A percentile compares a stretch with the other conserved stretches of the same genome.
These are phyloP conservation scores for Amphipyra tragopoginis DNA, from an alignment of 2,888 invertebrate species.

Conservation along the genomic window DNA sequence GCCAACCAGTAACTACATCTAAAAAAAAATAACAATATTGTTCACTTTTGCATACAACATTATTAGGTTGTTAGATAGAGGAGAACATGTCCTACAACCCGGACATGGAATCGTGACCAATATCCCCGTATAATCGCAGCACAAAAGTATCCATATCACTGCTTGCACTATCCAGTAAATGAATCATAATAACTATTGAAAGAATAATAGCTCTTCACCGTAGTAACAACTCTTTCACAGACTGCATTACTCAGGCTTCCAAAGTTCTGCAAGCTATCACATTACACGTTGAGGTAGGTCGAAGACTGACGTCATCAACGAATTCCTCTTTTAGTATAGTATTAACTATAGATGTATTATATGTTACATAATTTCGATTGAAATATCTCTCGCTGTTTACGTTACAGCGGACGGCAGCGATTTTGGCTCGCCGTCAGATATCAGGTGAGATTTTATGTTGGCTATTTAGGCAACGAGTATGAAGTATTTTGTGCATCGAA, in stretches of 20 bases:
- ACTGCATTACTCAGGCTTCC: constrained; percentile 17
- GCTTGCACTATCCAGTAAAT: too few species aligned
- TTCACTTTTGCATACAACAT: too few species aligned
- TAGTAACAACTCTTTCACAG: constrained; percentile 29
- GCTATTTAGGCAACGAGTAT: constrained; percentile 30
- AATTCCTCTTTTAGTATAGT: too few species aligned
- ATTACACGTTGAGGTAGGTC: constrained; percentile 48
- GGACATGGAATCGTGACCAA: too few species aligned
- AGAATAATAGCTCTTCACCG: constrained; percentile 16
- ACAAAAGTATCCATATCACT: too few species aligned
- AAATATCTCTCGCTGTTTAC: constrained; percentile 45
- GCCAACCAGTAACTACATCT: too few species aligned
- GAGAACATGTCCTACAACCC: too few species aligned
- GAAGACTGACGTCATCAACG: constrained; percentile 19
- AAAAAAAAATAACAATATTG: too few species aligned
- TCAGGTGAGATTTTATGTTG: constrained; percentile 48
- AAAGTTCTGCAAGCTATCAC: constrained; percentile 25
- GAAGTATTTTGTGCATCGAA: constrained; percentile 35
- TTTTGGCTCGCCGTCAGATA: constrained; percentile 54
- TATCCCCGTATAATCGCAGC: too few species aligned
- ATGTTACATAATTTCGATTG: constrained; percentile 54
- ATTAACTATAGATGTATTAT: constrained; percentile 19
- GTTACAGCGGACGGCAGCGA: constrained; percentile 31
- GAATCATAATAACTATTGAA: constrained; percentile 9
- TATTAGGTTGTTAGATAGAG: too few species aligned